Evolutionary conservation across 2,888 invertebrate species (phyloP), one percentile per base, ranked within the genome.

Genomic region (Brenthis ino): DNA sequence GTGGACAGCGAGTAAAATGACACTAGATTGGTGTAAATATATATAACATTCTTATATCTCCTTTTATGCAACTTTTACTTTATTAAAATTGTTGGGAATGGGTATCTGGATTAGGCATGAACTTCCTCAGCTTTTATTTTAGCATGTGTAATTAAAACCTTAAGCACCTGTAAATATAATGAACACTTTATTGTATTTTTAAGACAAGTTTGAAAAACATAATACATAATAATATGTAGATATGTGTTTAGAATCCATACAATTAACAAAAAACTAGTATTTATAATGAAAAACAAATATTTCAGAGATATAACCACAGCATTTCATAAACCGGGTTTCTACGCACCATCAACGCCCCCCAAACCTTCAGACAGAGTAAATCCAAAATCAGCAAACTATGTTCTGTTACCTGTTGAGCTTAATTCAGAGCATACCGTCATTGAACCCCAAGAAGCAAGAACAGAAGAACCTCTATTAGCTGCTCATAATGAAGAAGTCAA

Each of bases 321-420:
- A 0, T 84, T 83, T 78, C 93, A 94, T 79, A 86, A 82, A 53
- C 94, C 94, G 1, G 95, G 93, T 0, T 80, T 94, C 3, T 94
- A 88, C 80, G 94, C 94, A 0, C 95, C 95, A 0, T 79, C 81
- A 12, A 77, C 82, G 1, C 94, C 94, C 0, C 93, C 93, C 0
- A 90, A 86, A 65, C 85, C 88, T 0, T 78, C 79, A 53, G 87
- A 86, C 53, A 77, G 87, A 51, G 75, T 78, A 65, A 77, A 77
- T 57, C 77, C 81, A 37, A 81, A 82, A 54, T 71, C 71, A 67
- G 77, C 83, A 28, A 79, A 84, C n/a, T 89, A 84, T 75, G 84
- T 89, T 37, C 84, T 93, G 0, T 82, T 90, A 0, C 92, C 92
- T 0, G 69, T 89, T n/a, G 85, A 86, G 61, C 79, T 85, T 54